phyloP scores from a whole-genome alignment of 2,888 invertebrate genomes.

The Spilarctia lutea region DNA sequence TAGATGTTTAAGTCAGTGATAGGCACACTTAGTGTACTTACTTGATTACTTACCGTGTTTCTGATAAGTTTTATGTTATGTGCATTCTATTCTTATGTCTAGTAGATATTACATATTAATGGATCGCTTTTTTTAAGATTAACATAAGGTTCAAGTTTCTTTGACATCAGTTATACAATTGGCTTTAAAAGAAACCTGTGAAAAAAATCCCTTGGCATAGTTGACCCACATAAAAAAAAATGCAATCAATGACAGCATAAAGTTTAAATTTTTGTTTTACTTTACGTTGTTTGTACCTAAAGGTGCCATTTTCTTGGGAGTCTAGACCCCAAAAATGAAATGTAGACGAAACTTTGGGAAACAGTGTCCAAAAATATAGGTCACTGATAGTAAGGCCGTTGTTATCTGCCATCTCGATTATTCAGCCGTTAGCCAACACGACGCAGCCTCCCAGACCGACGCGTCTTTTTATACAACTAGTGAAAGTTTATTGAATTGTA shows the following conservation, averaged over 20 bases:
- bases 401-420: constrained; percentile 55
- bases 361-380: constrained; percentile 51
- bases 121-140: neutral
- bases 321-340: neutral
- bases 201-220: neutral
- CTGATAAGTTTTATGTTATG: neutral
- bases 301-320: neutral
- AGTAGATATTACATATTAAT: neutral
- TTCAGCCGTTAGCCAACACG: constrained; percentile 52
- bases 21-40: neutral
- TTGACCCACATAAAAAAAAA: neutral
- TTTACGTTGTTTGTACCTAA: neutral
- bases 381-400: constrained; percentile 59
- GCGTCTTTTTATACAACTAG: constrained; percentile 40
- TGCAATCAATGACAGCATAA: neutral
- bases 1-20: neutral
- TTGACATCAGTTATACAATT: neutral
- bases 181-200: neutral
- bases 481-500: constrained; percentile 46
- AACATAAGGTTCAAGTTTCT: neutral
- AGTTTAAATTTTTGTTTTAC: neutral
- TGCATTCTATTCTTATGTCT: neutral
- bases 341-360: constrained; percentile 32
- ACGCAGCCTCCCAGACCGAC: constrained; percentile 31
- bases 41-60: neutral